Evolutionary conservation across 92 coral and sea anemone genomes (phyloP).

Genomic region (Epizoanthus fatuus): DNA sequence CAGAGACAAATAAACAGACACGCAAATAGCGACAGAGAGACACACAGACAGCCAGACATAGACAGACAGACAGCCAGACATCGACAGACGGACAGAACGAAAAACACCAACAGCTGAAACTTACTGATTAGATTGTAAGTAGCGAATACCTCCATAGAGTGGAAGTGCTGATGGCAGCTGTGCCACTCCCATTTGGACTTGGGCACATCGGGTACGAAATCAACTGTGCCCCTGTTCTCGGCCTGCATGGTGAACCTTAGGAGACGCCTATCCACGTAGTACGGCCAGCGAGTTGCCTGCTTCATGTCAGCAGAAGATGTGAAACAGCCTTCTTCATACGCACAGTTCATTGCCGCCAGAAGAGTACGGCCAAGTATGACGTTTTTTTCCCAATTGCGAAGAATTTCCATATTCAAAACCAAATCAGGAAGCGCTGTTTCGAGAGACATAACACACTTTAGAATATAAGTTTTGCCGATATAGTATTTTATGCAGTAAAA

Average conservation of each 20-base stretch:
- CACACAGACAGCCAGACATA: background rate
- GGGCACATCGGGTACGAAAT: conserved; percentile 76
- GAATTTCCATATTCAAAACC: conserved; percentile 26
- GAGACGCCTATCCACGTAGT: conserved; percentile 59
- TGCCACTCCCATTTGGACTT: conserved; percentile 90
- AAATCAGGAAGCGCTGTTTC: conserved; percentile 27
- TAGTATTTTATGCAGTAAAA: too few species aligned
- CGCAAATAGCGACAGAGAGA: background rate
- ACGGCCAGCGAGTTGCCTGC: background rate
- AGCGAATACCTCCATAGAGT: conserved; percentile 94
- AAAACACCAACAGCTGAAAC: conserved; percentile 20
- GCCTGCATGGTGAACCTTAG: conserved; percentile 84
- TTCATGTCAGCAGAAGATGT: conserved; percentile 15
- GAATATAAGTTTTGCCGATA: too few species aligned
- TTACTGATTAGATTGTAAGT: conserved; percentile 86
- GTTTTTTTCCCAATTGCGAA: conserved; percentile 8
- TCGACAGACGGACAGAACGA: background rate
- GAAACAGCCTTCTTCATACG: conserved; percentile 33
- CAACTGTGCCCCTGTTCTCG: conserved; percentile 87
- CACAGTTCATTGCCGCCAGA: conserved; percentile 12
- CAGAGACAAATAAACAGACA: background rate
- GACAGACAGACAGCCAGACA: background rate
- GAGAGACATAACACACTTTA: too few species aligned
- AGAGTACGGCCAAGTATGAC: background rate
- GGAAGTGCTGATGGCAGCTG: conserved; percentile 89